Evolutionary conservation across 2,888 invertebrate species (phyloP).

Genomic region (Torymus auratus): DNA sequence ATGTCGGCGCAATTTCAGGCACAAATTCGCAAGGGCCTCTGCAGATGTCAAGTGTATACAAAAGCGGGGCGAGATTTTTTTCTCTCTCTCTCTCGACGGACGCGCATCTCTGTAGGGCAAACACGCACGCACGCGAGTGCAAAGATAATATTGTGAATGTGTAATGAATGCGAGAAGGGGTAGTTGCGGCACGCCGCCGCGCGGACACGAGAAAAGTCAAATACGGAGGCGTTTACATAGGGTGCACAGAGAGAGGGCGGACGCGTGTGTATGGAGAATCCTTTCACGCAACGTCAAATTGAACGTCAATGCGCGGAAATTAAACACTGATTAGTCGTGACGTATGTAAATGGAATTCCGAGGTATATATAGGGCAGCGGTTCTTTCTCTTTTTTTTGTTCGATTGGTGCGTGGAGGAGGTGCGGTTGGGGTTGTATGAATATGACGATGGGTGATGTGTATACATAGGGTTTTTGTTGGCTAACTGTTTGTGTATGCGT

Average conservation of each 20-base stretch:
- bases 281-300: conserved; percentile 52
- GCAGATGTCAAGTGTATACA: conserved; percentile 43
- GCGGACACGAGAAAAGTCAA: conserved; percentile 46
- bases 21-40: conserved; percentile 35
- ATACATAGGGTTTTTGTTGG: too few species aligned
- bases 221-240: conserved; percentile 52
- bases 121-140: conserved; percentile 53
- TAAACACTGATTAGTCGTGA: conserved; percentile 55
- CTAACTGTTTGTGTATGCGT: too few species aligned
- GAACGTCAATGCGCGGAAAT: conserved; percentile 40
- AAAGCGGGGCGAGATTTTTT: not conserved
- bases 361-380: too few species aligned
- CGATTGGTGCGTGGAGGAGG: not conserved
- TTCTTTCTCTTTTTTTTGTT: not conserved
- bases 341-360: conserved; percentile 45
- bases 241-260: not conserved
- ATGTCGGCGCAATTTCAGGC: conserved; percentile 41
- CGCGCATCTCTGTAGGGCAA: conserved; percentile 1
- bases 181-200: conserved; percentile 1
- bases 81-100: not conserved
- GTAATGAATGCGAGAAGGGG: conserved; percentile 65
- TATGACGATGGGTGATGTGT: too few species aligned
- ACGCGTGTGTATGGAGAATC: conserved; percentile 14
- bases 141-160: conserved; percentile 72
- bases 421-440: not conserved